These are phyloP conservation scores for Drosophila pseudoananassae DNA, from an alignment of 1,140 invertebrate species.

Conservation along the genomic window DNA sequence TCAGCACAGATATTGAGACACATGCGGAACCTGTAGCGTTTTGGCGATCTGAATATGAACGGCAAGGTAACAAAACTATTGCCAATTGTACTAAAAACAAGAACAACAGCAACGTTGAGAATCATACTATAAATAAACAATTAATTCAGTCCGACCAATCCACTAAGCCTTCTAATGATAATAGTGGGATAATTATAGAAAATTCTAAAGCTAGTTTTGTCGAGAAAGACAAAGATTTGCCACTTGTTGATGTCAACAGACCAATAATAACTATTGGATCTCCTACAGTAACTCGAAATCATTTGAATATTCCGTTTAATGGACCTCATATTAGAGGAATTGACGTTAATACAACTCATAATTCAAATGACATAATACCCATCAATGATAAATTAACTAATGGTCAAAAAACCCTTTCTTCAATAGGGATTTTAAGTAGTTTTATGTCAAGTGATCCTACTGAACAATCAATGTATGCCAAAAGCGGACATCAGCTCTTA, in stretches of 20 bases:
- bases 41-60: slow-evolving; percentile 60
- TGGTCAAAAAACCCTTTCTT: slow-evolving; percentile 13
- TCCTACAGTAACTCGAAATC: slow-evolving; percentile 7
- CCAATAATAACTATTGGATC: slow-evolving; percentile 18
- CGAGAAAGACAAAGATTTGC: slow-evolving; percentile 50
- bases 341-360: slow-evolving; percentile 29
- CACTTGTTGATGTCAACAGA: slow-evolving; percentile 35
- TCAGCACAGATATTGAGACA: slow-evolving; percentile 35
- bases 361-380: slow-evolving; percentile 30
- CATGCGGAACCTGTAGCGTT: slow-evolving; percentile 40
- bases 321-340: slow-evolving; percentile 10
- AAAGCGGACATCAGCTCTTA: slow-evolving; percentile 42
- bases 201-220: slow-evolving; percentile 17
- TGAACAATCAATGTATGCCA: slow-evolving; percentile 1
- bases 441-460: slow-evolving; percentile 44
- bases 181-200: background rate
- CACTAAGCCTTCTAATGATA: slow-evolving; percentile 29
- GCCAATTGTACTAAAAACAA: slow-evolving; percentile 28
- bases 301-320: slow-evolving; percentile 18
- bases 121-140: slow-evolving; percentile 52
- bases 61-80: slow-evolving; percentile 31
- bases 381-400: slow-evolving; percentile 33
- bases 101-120: slow-evolving; percentile 47
- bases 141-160: slow-evolving; percentile 40
- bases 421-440: slow-evolving; percentile 25